Conservation (phyloP, 1,140 invertebrate species). For the Paraescarpia echinospica region DNA sequence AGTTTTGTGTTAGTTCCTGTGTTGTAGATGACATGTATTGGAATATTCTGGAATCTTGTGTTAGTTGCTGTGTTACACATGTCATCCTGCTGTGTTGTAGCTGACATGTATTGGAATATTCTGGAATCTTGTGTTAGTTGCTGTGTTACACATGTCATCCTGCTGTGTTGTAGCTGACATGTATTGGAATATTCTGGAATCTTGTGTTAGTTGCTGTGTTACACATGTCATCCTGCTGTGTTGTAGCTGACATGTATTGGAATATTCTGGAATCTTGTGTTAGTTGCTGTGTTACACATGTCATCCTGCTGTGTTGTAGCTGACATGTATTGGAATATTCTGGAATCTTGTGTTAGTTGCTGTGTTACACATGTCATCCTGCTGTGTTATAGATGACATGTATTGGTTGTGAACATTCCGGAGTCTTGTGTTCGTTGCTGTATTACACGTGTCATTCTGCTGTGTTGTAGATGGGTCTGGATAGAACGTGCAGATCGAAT, state of each 20-base stretch:
- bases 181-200: background rate
- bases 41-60: background rate
- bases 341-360: too few species aligned
- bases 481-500: background rate
- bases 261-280: too few species aligned
- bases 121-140: too few species aligned
- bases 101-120: too few species aligned
- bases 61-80: background rate
- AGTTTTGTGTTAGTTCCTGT: background rate
- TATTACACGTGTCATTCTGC: background rate
- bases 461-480: conserved; percentile 18
- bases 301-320: background rate
- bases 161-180: background rate
- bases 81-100: conserved; percentile 9
- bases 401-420: background rate
- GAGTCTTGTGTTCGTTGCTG: background rate
- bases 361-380: background rate
- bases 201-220: background rate
- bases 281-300: background rate
- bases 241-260: too few species aligned
- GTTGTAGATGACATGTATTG: background rate
- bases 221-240: background rate
- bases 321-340: background rate
- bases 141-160: background rate
- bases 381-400: background rate